Evolutionary conservation across 2,113 vertebrate species (phyloP).

Genomic region (Melanotaenia duboulayi): DNA sequence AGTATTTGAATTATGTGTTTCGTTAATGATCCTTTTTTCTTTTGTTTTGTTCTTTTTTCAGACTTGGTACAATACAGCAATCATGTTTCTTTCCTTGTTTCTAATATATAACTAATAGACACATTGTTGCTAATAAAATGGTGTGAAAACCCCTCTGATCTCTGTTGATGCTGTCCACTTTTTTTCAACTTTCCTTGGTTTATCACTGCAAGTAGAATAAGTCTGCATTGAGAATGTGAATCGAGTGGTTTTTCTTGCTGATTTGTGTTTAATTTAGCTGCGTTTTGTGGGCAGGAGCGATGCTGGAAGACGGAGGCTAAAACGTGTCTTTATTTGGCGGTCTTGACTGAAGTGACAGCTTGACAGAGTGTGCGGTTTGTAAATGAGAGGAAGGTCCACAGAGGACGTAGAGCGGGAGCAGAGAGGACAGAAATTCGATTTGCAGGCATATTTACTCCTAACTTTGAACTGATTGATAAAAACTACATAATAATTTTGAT

Average conservation of each 20-base stretch:
- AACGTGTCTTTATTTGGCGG: not conserved
- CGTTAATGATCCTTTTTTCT: conserved; percentile 64
- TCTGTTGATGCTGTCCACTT: not conserved
- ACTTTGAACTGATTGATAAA: not conserved
- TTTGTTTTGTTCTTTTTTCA: conserved; percentile 46
- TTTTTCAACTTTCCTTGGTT: not conserved
- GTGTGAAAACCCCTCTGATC: conserved; percentile 64
- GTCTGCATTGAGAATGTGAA: not conserved
- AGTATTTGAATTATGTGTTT: conserved; percentile 72
- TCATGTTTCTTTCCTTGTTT: conserved; percentile 81
- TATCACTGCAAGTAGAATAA: not conserved
- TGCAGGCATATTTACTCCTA: not conserved
- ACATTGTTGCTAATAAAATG: conserved; percentile 86
- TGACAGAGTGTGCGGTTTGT: not conserved
- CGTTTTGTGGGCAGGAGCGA: not conserved
- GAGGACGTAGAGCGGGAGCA: not conserved
- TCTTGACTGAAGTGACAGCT: not conserved
- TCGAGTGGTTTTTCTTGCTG: not conserved
- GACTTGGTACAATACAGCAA: conserved; percentile 74
- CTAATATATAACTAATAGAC: conserved; percentile 79
- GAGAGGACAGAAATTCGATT: not conserved
- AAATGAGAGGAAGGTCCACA: not conserved
- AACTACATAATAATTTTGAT: no score
- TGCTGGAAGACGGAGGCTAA: not conserved
- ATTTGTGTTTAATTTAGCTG: not conserved